phyloP scores from a whole-genome alignment of 2,797 vertebrate species.

The Pangasius sanitwongsei region DNA sequence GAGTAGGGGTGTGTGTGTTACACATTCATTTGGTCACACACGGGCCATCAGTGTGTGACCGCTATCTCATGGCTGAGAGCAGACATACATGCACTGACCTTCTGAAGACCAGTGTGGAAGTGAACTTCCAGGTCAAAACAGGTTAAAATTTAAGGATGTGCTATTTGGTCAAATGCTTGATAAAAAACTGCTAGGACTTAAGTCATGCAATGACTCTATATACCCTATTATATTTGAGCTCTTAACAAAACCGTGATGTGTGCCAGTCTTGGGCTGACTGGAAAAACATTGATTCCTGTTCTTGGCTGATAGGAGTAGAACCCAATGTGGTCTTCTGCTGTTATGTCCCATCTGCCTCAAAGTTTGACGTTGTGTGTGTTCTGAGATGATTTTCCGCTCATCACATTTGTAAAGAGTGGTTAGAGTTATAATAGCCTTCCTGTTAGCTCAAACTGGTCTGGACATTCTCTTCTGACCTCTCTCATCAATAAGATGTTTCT shows the following conservation, averaged over 20 bases:
- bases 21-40: slow-evolving; percentile 36
- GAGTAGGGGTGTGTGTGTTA: slow-evolving; percentile 26
- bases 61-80: slow-evolving; percentile 23
- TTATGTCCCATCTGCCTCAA: background rate
- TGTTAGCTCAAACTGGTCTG: background rate
- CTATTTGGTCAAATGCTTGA: background rate
- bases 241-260: background rate
- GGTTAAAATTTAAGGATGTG: background rate
- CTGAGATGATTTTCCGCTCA: background rate
- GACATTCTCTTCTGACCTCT: background rate
- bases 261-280: background rate
- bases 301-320: background rate
- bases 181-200: background rate
- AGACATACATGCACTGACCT: background rate
- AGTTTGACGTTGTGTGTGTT: background rate
- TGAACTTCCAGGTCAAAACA: background rate
- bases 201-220: background rate
- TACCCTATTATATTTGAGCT: background rate
- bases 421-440: background rate
- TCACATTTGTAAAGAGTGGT: background rate
- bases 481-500: background rate
- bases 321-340: background rate
- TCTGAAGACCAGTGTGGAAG: background rate
- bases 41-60: slow-evolving; percentile 17
- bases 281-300: background rate